Conservation (phyloP, 2,888 invertebrate species). For the Meiosimyza decipiens region DNA sequence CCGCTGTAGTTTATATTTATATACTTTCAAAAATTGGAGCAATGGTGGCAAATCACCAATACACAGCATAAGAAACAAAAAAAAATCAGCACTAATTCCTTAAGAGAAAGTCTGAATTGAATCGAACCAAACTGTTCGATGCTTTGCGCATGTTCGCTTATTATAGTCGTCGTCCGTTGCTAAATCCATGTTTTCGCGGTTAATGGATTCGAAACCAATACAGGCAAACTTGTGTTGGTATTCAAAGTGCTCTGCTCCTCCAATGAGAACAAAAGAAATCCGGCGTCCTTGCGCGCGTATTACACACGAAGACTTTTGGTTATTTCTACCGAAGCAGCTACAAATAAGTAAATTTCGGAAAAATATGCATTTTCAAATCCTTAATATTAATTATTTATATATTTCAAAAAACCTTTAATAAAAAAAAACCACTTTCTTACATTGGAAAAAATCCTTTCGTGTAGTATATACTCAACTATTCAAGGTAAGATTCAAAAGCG, state of each 20-base stretch:
- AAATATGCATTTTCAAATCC: neutral
- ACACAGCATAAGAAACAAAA: conserved; percentile 3
- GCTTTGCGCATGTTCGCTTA: conserved; percentile 26
- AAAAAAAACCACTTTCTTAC: too few species aligned
- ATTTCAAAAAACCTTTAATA: too few species aligned
- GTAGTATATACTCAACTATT: too few species aligned
- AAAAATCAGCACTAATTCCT: conserved; percentile 1
- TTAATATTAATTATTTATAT: too few species aligned
- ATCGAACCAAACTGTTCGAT: neutral
- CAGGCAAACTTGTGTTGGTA: conserved; percentile 13
- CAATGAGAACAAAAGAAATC: conserved; percentile 42
- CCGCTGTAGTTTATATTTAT: too few species aligned
- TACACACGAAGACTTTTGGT: neutral
- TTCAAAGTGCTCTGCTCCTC: conserved; percentile 31
- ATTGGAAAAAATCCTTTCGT: too few species aligned
- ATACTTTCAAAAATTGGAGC: conserved; percentile 6
- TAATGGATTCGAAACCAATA: conserved; percentile 9
- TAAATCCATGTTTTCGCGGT: neutral
- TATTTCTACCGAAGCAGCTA: too few species aligned
- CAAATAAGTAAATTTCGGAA: too few species aligned
- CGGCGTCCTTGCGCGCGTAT: conserved; percentile 24
- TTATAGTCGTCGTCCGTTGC: conserved; percentile 16
- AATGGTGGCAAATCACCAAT: conserved; percentile 22
- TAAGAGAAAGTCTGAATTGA: neutral
- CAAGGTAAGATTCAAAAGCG: too few species aligned